phyloP scores from a whole-genome alignment of 2,797 vertebrate species.

The Chrosomus eos region DNA sequence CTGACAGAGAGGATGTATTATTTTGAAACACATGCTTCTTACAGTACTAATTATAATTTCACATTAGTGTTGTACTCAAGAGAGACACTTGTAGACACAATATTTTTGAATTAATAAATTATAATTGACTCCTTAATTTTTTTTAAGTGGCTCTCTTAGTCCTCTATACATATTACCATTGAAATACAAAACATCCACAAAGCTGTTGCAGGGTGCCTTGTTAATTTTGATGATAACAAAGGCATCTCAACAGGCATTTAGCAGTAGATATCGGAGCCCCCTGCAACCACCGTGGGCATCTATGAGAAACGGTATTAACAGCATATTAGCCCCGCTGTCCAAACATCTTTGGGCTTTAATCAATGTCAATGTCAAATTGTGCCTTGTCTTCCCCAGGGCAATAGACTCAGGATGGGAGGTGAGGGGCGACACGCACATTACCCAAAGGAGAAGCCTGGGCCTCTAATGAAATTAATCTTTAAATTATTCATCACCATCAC shows the following conservation, averaged over 20 bases:
- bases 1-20: neutral
- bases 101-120: neutral
- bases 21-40: neutral
- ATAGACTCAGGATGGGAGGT: constrained; percentile 49
- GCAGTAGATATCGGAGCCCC: neutral
- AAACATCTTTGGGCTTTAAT: constrained; percentile 70
- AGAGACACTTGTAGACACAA: neutral
- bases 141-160: neutral
- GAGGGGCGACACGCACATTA: constrained; percentile 9
- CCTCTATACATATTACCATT: neutral
- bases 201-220: neutral
- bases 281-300: constrained; percentile 56
- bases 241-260: constrained; percentile 21
- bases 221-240: constrained; percentile 1
- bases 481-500: constrained; percentile 54
- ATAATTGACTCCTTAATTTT: neutral
- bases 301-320: constrained; percentile 67
- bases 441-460: constrained; percentile 18
- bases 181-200: neutral
- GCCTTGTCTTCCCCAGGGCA: constrained; percentile 62
- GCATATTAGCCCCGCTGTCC: constrained; percentile 64
- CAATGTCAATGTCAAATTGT: constrained; percentile 70
- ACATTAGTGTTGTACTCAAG: neutral
- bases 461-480: constrained; percentile 54
- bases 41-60: neutral